Percentiles rank a stretch among this genome's conserved stretches.
Evolutionary conservation across 2,113 vertebrate species (phyloP).

Genomic region (Cairina moschata): DNA sequence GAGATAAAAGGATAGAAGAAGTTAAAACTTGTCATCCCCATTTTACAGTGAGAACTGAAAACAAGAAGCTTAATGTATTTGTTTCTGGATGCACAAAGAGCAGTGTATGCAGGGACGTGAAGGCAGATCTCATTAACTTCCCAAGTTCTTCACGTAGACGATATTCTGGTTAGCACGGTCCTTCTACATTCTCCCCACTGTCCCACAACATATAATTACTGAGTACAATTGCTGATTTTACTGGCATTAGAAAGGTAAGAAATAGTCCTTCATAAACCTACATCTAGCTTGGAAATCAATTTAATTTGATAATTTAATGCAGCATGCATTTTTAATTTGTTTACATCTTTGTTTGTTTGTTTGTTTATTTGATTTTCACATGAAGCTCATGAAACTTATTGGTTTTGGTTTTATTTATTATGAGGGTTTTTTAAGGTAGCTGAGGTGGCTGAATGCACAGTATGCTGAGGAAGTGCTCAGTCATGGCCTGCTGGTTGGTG

Average conservation of each 20-base stretch:
- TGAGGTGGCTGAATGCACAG: slow-evolving; percentile 8
- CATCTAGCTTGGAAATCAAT: background rate
- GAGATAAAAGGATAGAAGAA: background rate
- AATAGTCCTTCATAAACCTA: background rate
- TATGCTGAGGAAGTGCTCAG: slow-evolving; percentile 52
- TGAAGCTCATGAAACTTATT: background rate
- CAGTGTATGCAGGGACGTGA: background rate
- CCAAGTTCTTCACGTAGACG: background rate
- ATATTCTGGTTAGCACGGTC: background rate
- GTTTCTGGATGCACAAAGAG: background rate
- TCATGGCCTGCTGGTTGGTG: slow-evolving; percentile 45
- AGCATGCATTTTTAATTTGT: background rate
- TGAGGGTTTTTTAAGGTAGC: background rate
- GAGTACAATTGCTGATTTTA: background rate
- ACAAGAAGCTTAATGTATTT: background rate
- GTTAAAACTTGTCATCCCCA: background rate
- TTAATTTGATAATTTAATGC: no score
- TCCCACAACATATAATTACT: background rate
- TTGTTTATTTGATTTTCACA: background rate
- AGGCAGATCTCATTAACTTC: background rate
- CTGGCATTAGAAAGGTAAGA: background rate
- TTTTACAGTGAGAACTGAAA: background rate
- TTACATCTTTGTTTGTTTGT: background rate
- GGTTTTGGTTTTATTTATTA: background rate
- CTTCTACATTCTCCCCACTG: background rate